These are phyloP conservation scores for Choristoneura rosaceana DNA, from an alignment of 2,888 invertebrate genomes.

Conservation along the genomic window DNA sequence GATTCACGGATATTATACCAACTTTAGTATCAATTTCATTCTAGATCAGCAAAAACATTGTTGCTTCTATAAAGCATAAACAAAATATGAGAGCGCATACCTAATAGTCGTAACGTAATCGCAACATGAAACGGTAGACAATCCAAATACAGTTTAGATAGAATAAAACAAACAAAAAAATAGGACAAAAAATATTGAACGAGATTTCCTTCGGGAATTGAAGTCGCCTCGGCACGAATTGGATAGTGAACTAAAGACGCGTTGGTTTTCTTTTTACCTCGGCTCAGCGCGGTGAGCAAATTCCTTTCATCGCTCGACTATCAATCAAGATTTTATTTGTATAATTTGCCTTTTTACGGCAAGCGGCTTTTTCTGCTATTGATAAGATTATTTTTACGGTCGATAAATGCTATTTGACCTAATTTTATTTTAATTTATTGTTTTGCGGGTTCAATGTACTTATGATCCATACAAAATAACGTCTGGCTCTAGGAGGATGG, in stretches of 20 bases:
- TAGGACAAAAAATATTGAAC: constrained; percentile 64
- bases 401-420: neutral
- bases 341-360: constrained; percentile 54
- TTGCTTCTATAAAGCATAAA: neutral
- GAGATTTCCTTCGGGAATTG: constrained; percentile 73
- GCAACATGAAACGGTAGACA: constrained; percentile 49
- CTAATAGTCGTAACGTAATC: constrained; percentile 33
- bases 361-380: constrained; percentile 4
- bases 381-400: constrained; percentile 3
- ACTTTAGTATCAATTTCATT: neutral
- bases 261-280: constrained; percentile 65
- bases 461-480: no score
- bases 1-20: no score
- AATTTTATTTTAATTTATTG: neutral
- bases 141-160: constrained; percentile 53
- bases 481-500: no score
- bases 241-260: constrained; percentile 71
- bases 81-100: constrained; percentile 33
- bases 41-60: neutral
- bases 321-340: constrained; percentile 60
- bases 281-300: constrained; percentile 42
- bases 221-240: constrained; percentile 71
- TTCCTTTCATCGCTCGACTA: constrained; percentile 56
- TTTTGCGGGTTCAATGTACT: neutral
- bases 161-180: constrained; percentile 66